Evolutionary conservation across 1,140 invertebrate genomes (phyloP).

Genomic region (Zelostemma sp.): DNA sequence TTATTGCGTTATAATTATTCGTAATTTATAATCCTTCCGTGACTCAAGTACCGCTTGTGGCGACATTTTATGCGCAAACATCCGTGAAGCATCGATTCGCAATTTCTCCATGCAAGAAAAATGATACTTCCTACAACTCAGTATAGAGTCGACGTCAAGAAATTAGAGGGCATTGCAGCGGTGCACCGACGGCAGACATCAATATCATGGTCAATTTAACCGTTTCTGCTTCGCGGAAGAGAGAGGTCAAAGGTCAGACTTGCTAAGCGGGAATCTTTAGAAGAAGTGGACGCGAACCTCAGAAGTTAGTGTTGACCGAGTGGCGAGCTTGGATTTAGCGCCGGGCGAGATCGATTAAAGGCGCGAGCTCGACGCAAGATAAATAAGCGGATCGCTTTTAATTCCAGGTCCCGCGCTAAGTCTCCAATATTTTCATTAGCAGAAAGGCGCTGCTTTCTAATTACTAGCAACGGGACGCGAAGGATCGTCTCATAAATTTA

Average conservation of each 20-base stretch:
- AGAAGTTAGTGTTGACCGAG: slow-evolving; percentile 28
- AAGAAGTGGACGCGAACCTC: slow-evolving; percentile 22
- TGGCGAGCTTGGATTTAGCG: too few relatives aligned
- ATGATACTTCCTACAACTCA: not conserved
- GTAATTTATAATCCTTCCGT: too few relatives aligned
- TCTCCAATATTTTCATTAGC: slow-evolving; percentile 19
- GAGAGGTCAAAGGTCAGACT: slow-evolving; percentile 26
- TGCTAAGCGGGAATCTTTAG: slow-evolving; percentile 27
- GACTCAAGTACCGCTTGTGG: too few relatives aligned
- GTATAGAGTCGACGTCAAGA: not conserved
- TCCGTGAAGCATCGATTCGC: too few relatives aligned
- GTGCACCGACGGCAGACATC: slow-evolving; percentile 29
- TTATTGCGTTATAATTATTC: too few relatives aligned
- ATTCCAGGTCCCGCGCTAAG: slow-evolving; percentile 13
- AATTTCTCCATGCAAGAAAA: not conserved
- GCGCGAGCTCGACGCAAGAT: slow-evolving; percentile 13
- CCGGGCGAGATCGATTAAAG: slow-evolving; percentile 34
- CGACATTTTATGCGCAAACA: too few relatives aligned
- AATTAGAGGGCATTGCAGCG: slow-evolving; percentile 24
- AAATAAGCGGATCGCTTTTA: slow-evolving; percentile 26
- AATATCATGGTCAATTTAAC: slow-evolving; percentile 42
- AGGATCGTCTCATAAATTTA: slow-evolving; percentile 10
- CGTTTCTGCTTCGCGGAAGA: slow-evolving; percentile 33
- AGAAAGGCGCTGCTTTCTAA: not conserved
- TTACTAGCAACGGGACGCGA: slow-evolving; percentile 1